A percentile compares a stretch with the other conserved stretches of the same genome.
phyloP scores from a whole-genome alignment of 2,797 vertebrate species.

The Phoxinus dragarum region DNA sequence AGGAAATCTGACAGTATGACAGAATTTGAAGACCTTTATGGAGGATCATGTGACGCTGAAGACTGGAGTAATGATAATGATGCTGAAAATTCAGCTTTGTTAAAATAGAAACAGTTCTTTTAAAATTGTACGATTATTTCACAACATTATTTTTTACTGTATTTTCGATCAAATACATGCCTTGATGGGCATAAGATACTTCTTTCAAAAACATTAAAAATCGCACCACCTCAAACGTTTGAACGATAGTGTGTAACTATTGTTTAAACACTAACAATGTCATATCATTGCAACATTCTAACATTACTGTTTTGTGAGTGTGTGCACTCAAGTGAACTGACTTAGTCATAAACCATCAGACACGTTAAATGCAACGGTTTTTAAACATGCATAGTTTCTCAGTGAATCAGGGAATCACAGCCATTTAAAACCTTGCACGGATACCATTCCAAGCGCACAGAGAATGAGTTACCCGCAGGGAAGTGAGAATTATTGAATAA shows the following conservation, averaged over 20 bases:
- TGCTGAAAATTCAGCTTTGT: no score
- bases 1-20: no score
- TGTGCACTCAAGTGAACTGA: neutral
- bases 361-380: constrained; percentile 34
- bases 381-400: constrained; percentile 22
- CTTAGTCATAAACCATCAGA: constrained; percentile 5
- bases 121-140: neutral
- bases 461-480: constrained; percentile 37
- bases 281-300: neutral
- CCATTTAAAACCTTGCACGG: constrained; percentile 36
- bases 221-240: neutral
- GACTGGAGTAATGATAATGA: neutral
- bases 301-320: neutral
- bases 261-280: neutral
- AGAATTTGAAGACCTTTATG: no score
- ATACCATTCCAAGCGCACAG: constrained; percentile 30
- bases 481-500: constrained; percentile 49
- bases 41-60: neutral
- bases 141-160: neutral
- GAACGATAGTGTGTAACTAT: neutral
- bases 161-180: neutral
- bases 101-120: neutral
- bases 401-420: constrained; percentile 36
- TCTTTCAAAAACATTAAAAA: neutral
- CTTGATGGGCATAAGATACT: neutral